Conservation (phyloP, 1,140 invertebrate species). For the Apis florea region DNA sequence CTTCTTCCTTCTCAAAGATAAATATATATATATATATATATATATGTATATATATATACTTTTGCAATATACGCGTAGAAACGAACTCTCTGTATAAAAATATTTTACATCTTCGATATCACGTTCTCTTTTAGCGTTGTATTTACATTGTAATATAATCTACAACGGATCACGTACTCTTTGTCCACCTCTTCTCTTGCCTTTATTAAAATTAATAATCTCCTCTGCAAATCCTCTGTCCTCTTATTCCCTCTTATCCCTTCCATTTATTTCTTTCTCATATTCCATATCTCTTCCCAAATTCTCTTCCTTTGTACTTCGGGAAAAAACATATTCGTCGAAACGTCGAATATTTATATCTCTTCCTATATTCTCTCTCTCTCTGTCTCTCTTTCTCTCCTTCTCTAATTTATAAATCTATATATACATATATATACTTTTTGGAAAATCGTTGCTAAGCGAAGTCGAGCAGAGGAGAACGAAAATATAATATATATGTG, state of each 20-base stretch:
- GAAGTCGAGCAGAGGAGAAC: not conserved
- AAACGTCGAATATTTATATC: not conserved
- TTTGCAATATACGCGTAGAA: conserved; percentile 61
- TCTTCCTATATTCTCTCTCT: not conserved
- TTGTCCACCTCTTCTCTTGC: not conserved
- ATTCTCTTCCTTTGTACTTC: not conserved
- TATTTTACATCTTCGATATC: conserved; percentile 48
- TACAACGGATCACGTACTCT: conserved; percentile 7
- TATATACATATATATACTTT: not conserved
- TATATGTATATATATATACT: conserved; percentile 13
- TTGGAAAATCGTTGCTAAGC: not conserved
- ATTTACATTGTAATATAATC: conserved; percentile 12
- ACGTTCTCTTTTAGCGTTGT: not conserved
- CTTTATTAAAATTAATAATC: not conserved
- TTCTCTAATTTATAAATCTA: not conserved
- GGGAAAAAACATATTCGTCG: too few relatives aligned
- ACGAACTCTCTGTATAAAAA: conserved; percentile 69
- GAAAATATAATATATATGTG: not conserved
- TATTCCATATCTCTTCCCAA: not conserved
- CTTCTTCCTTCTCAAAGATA: conserved; percentile 14
- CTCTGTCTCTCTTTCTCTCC: not conserved
- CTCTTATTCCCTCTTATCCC: too few relatives aligned
- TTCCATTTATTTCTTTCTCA: too few relatives aligned
- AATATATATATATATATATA: conserved; percentile 41
- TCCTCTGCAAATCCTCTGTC: too few relatives aligned